Evolutionary conservation across 2,113 vertebrate species (phyloP).

Genomic region (Rhinopomastus cyanomelas): DNA sequence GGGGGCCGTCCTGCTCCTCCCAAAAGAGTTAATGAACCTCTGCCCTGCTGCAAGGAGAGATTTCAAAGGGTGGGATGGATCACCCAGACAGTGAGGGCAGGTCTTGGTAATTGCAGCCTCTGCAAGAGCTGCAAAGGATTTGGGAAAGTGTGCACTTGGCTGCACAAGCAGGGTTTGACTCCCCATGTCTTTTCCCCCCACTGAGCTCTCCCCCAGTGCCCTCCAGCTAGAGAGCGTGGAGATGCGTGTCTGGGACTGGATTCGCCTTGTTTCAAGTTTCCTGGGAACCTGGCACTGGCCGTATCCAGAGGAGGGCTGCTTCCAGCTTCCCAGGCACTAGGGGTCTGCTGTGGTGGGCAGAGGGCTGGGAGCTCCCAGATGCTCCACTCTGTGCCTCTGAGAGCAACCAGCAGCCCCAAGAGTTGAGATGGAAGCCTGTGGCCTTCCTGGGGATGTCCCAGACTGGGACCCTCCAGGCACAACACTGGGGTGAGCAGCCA

Average conservation of each 20-base stretch:
- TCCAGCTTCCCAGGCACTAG: neutral
- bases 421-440: fast-evolving
- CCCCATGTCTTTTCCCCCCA: neutral
- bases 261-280: constrained; percentile 39
- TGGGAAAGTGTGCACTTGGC: neutral
- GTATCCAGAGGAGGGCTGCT: constrained; percentile 8
- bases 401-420: too few relatives aligned
- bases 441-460: too few relatives aligned
- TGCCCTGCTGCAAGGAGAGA: neutral
- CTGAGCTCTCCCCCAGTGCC: neutral
- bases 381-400: neutral
- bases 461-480: fast-evolving
- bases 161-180: neutral
- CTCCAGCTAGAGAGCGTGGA: constrained; percentile 25
- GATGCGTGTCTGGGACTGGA: neutral
- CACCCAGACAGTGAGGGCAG: neutral
- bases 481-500: neutral
- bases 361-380: neutral
- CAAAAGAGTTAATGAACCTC: neutral
- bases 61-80: neutral
- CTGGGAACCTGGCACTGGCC: constrained; percentile 60
- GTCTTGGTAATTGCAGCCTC: constrained; percentile 10
- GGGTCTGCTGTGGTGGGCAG: neutral
- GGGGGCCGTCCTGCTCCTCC: neutral
- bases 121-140: constrained; percentile 18